These are phyloP conservation scores for Panurus biarmicus DNA, from an alignment of 2,113 vertebrate genomes.

Conservation along the genomic window DNA sequence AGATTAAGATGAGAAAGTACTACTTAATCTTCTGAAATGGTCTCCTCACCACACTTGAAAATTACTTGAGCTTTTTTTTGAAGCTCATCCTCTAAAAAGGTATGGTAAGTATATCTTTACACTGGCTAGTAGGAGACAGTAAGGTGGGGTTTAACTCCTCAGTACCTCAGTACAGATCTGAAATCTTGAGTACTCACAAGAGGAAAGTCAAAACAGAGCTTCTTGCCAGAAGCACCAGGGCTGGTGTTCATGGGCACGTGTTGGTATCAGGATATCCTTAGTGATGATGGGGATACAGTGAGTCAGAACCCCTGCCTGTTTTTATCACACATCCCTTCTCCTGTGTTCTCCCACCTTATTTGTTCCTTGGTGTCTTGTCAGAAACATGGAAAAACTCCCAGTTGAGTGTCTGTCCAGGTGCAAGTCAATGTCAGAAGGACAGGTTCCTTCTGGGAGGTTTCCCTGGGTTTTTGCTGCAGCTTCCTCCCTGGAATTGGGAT, in stretches of 20 bases:
- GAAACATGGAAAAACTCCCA: background rate
- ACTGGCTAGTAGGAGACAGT: background rate
- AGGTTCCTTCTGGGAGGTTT: background rate
- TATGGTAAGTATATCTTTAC: slow-evolving; percentile 39
- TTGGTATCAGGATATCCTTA: background rate
- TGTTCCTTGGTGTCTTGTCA: background rate
- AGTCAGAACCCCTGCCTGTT: background rate
- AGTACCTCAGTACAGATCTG: background rate
- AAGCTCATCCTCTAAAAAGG: background rate
- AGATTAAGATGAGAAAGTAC: background rate
- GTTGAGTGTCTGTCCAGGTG: background rate
- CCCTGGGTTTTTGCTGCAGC: background rate
- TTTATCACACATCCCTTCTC: background rate
- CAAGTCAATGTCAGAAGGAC: background rate
- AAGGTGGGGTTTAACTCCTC: background rate
- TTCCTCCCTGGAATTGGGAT: background rate
- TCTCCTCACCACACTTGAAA: background rate
- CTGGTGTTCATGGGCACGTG: background rate
- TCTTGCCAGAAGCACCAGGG: background rate
- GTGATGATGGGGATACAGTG: background rate
- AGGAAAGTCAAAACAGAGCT: background rate
- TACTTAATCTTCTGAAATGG: background rate
- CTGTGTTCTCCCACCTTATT: background rate
- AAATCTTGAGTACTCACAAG: background rate
- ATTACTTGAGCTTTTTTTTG: background rate